A percentile compares a stretch with the other conserved stretches of the same genome.
Conservation (phyloP, 2,888 invertebrate species). For the Agrotis exclamationis region DNA sequence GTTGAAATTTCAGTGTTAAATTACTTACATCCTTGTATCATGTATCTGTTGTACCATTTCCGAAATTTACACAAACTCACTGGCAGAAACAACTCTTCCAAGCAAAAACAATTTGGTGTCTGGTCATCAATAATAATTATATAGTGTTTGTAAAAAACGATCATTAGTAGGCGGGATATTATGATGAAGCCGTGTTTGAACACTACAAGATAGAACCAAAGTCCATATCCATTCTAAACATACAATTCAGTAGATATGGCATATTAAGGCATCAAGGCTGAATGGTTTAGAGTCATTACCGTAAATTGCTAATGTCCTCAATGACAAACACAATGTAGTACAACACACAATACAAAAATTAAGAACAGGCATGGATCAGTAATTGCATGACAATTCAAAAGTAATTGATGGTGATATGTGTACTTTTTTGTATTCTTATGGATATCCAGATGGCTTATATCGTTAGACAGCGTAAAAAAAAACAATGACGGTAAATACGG, state of each 20-base stretch:
- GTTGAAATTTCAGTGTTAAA: too few relatives aligned
- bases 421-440: neutral
- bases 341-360: neutral
- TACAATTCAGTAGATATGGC: neutral
- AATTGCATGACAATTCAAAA: neutral
- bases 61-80: neutral
- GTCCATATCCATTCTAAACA: neutral
- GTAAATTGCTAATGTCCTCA: neutral
- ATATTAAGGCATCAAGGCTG: conserved; percentile 8
- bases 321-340: conserved; percentile 4
- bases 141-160: too few relatives aligned
- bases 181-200: neutral
- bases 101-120: neutral
- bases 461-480: neutral
- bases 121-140: too few relatives aligned
- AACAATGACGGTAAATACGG: too few relatives aligned
- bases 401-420: conserved; percentile 1
- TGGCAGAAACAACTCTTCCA: neutral
- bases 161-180: neutral
- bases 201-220: neutral
- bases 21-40: too few relatives aligned
- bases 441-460: neutral
- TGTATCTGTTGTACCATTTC: too few relatives aligned
- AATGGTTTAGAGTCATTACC: neutral
- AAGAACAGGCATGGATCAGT: neutral